Conservation (phyloP, 2,888 invertebrate species). For the Tetranychus piercei region DNA sequence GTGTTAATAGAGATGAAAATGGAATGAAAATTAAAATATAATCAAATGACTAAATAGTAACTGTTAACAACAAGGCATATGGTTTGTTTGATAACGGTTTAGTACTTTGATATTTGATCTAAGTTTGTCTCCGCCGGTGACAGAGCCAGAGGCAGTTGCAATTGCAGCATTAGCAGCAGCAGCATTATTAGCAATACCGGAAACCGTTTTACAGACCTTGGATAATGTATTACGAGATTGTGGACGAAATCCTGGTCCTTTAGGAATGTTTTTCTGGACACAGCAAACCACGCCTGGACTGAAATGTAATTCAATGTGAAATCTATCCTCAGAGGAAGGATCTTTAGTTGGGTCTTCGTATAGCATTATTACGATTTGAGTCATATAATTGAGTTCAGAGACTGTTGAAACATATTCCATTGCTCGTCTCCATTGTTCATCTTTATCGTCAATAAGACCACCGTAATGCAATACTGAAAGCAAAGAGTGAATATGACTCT, state of each 20-base stretch:
- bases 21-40: not conserved
- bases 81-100: not conserved
- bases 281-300: conserved; percentile 95
- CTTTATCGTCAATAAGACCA: conserved; percentile 53
- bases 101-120: not conserved
- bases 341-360: conserved; percentile 92
- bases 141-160: not conserved
- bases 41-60: not conserved
- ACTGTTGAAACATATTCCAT: conserved; percentile 97
- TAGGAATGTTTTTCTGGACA: conserved; percentile 71
- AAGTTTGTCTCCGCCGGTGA: not conserved
- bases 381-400: conserved; percentile 96
- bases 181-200: not conserved
- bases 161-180: not conserved
- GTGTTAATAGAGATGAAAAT: not conserved
- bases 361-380: conserved; percentile 92
- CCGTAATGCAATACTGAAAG: conserved; percentile 86
- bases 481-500: conserved; percentile 94
- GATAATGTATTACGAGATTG: conserved; percentile 52
- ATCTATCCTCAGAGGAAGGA: conserved; percentile 41
- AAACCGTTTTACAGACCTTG: not conserved
- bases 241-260: conserved; percentile 77
- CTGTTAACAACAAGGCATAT: not conserved
- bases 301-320: conserved; percentile 95
- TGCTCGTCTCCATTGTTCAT: conserved; percentile 93